Conservation (phyloP, 2,888 invertebrate genomes). For the Diplazon laetatorius region DNA sequence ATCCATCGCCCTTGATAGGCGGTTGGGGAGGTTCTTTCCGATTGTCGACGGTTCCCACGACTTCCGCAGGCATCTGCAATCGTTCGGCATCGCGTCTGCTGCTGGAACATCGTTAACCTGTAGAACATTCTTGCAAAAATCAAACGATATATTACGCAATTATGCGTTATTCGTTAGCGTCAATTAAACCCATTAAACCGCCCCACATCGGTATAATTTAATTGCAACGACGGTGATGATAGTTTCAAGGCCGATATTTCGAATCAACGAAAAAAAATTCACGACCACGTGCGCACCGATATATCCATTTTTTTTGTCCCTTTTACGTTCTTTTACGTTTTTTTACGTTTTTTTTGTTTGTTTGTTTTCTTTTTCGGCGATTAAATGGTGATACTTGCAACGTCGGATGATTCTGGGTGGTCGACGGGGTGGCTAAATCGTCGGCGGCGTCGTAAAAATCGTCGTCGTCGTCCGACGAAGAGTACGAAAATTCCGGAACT, state of each 20-base stretch:
- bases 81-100: conserved; percentile 75
- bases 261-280: neutral
- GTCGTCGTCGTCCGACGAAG: conserved; percentile 98
- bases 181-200: conserved; percentile 16
- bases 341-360: too few relatives aligned
- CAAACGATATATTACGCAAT: neutral
- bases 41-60: conserved; percentile 68
- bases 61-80: conserved; percentile 69
- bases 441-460: conserved; percentile 97
- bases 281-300: too few relatives aligned
- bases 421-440: conserved; percentile 81
- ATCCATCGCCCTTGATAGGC: conserved; percentile 87
- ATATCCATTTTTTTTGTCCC: too few relatives aligned
- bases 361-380: neutral
- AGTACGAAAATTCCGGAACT: conserved; percentile 96
- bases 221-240: too few relatives aligned
- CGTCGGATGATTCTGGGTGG: conserved; percentile 72
- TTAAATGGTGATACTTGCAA: conserved; percentile 69
- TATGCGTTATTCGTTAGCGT: conserved; percentile 31
- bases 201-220: too few relatives aligned
- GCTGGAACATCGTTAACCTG: conserved; percentile 67
- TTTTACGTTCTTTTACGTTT: too few relatives aligned
- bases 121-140: conserved; percentile 17
- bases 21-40: conserved; percentile 80
- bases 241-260: neutral